Conservation (phyloP, 2,113 vertebrate genomes). For the Phrynosoma platyrhinos region DNA sequence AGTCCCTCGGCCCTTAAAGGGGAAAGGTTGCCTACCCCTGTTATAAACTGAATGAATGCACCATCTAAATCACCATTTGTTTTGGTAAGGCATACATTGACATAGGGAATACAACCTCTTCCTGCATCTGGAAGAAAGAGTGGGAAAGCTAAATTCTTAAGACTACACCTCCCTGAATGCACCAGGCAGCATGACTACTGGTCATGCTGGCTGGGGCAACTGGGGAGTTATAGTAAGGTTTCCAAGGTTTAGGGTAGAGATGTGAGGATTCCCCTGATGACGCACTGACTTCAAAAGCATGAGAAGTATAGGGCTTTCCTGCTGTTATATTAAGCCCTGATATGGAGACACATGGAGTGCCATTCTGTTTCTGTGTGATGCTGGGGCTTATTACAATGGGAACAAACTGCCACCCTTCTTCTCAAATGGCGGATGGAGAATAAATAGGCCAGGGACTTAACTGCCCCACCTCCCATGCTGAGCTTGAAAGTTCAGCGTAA, state of each 20-base stretch:
- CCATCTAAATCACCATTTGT: not conserved
- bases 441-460: not conserved
- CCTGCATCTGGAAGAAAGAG: no score
- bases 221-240: no score
- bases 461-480: not conserved
- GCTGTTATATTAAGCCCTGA: not conserved
- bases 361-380: not conserved
- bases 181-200: no score
- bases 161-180: no score
- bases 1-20: no score
- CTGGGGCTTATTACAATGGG: no score
- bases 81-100: not conserved
- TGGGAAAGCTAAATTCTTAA: no score
- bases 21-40: no score
- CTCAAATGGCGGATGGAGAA: not conserved
- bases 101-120: not conserved
- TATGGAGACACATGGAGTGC: not conserved
- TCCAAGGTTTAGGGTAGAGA: not conserved
- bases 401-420: not conserved
- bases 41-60: not conserved
- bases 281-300: not conserved
- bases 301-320: not conserved
- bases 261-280: not conserved
- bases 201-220: no score
- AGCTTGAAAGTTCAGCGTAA: not conserved